A percentile compares a stretch with the other conserved stretches of the same genome.
These are phyloP conservation scores for Falco rusticolus DNA, from an alignment of 2,797 vertebrate genomes.

Conservation along the genomic window DNA sequence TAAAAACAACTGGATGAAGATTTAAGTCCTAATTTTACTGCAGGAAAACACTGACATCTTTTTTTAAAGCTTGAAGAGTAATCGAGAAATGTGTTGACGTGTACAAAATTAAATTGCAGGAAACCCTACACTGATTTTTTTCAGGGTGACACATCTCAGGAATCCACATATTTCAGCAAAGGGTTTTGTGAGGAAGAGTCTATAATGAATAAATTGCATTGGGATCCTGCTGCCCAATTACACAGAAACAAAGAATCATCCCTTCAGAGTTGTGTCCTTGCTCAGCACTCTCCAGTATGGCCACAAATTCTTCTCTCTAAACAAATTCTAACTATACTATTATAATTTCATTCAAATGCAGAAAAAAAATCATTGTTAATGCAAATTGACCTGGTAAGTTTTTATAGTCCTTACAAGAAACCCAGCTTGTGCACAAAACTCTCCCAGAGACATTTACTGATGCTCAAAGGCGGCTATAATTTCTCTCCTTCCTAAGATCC, in stretches of 20 bases:
- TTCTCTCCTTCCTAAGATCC: not conserved
- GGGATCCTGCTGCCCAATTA: slow-evolving; percentile 31
- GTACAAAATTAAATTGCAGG: slow-evolving; percentile 46
- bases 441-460: not conserved
- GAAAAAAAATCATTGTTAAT: not conserved
- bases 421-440: not conserved
- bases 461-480: not conserved
- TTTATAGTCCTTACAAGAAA: not conserved
- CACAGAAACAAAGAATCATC: slow-evolving; percentile 6
- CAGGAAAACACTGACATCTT: not conserved
- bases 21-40: slow-evolving; percentile 33
- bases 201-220: slow-evolving; percentile 21
- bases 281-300: slow-evolving; percentile 9
- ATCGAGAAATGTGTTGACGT: slow-evolving; percentile 42
- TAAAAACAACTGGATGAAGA: slow-evolving; percentile 8
- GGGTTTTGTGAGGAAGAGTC: not conserved
- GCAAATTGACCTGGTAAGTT: not conserved
- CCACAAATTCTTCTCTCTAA: not conserved
- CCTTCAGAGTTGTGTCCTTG: slow-evolving; percentile 5
- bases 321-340: not conserved
- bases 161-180: slow-evolving; percentile 23
- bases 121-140: slow-evolving; percentile 30
- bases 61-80: slow-evolving; percentile 39
- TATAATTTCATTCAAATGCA: not conserved
- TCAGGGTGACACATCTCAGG: slow-evolving; percentile 20